A percentile compares a stretch with the other conserved stretches of the same genome.
These are phyloP conservation scores for Epinephelus coioides DNA, from an alignment of 2,797 vertebrate genomes.

Conservation along the genomic window DNA sequence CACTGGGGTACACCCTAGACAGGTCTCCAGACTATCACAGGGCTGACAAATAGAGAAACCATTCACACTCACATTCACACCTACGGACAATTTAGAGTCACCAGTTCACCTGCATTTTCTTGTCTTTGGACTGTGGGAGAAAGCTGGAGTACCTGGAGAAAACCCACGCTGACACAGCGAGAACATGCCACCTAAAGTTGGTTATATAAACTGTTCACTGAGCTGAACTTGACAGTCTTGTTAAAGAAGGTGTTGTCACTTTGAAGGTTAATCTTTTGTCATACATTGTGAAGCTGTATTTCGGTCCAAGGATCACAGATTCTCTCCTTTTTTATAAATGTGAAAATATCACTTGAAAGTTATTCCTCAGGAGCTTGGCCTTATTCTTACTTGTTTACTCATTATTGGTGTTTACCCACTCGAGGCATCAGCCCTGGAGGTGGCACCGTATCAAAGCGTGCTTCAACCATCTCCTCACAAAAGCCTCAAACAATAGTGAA, in stretches of 20 bases:
- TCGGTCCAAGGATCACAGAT: conserved; percentile 17
- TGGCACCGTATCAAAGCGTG: conserved; percentile 51
- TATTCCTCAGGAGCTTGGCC: conserved; percentile 42
- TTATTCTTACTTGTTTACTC: conserved; percentile 65
- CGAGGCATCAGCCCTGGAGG: conserved; percentile 42
- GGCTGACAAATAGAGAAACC: no score
- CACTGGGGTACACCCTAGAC: no score
- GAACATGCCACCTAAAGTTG: neutral
- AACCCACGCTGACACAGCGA: no score
- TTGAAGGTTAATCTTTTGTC: conserved; percentile 10
- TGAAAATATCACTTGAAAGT: conserved; percentile 37
- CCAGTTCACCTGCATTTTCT: no score
- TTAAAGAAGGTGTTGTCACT: neutral
- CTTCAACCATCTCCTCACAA: conserved; percentile 30
- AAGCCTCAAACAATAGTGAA: conserved; percentile 32
- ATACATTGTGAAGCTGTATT: neutral
- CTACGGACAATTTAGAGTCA: no score
- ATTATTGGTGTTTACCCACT: conserved; percentile 71
- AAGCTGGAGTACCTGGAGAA: no score
- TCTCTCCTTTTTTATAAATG: conserved; percentile 29
- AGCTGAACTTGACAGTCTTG: neutral
- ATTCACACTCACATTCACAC: no score
- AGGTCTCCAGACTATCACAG: no score
- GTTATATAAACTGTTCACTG: neutral
- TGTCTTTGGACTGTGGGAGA: no score